Conservation (phyloP, 2,888 invertebrate species). For the Branchipolynoe longqiensis region DNA sequence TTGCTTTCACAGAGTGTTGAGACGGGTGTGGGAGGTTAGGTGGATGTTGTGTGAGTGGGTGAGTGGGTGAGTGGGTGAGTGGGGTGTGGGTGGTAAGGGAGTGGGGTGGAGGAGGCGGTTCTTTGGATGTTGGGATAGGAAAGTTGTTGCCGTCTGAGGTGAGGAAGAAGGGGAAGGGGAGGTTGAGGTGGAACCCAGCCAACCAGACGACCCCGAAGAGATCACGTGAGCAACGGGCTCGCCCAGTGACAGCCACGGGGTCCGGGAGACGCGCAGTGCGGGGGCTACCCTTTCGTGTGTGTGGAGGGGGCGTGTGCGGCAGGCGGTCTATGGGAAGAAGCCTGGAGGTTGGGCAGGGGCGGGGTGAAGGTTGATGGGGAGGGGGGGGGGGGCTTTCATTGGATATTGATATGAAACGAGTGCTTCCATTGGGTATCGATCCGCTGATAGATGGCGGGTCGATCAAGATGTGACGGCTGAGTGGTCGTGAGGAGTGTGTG, state of each 20-base stretch:
- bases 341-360: too few relatives aligned
- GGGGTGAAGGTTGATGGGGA: too few relatives aligned
- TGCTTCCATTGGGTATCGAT: slow-evolving; percentile 55
- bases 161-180: not conserved
- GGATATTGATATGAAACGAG: slow-evolving; percentile 53
- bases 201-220: not conserved
- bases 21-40: not conserved
- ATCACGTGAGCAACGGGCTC: slow-evolving; percentile 1
- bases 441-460: slow-evolving; percentile 27
- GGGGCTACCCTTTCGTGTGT: slow-evolving; percentile 44
- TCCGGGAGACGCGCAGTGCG: not conserved
- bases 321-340: slow-evolving; percentile 32
- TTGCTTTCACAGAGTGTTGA: not conserved
- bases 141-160: too few relatives aligned
- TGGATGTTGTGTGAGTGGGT: not conserved
- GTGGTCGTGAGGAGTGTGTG: not conserved
- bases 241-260: slow-evolving; percentile 1
- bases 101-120: too few relatives aligned
- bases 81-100: too few relatives aligned
- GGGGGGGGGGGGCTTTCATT: slow-evolving; percentile 56
- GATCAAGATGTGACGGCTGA: slow-evolving; percentile 57
- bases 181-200: not conserved
- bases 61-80: not conserved
- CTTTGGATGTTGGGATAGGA: too few relatives aligned
- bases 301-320: too few relatives aligned